These are phyloP conservation scores for Clanis bilineata DNA, from an alignment of 2,888 invertebrate genomes.

Conservation along the genomic window DNA sequence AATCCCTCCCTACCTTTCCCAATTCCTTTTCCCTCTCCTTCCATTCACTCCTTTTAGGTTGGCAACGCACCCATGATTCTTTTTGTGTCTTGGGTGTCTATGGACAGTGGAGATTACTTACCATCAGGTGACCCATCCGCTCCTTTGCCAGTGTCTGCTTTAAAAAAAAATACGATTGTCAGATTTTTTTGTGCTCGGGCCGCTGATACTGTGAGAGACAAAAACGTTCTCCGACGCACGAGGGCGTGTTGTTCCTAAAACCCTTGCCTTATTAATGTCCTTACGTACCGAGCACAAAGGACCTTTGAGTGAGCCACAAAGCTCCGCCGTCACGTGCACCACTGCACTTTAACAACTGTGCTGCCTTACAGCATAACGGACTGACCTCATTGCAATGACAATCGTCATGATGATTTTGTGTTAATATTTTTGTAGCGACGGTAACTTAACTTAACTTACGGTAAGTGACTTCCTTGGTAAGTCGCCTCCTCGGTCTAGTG, in stretches of 20 bases:
- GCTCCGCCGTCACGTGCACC: not conserved
- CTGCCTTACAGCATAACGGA: not conserved
- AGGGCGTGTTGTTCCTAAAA: conserved; percentile 9
- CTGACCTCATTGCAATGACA: not conserved
- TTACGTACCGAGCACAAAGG: conserved; percentile 11
- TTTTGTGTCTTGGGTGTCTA: too few relatives aligned
- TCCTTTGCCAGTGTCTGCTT: too few relatives aligned
- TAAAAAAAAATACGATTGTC: too few relatives aligned
- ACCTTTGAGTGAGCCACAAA: conserved; percentile 11
- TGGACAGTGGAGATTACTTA: too few relatives aligned
- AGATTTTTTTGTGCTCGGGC: not conserved
- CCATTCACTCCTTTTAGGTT: too few relatives aligned
- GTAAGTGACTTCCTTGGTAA: too few relatives aligned
- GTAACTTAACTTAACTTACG: too few relatives aligned
- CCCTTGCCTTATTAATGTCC: conserved; percentile 11
- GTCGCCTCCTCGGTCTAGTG: too few relatives aligned
- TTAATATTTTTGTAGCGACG: not conserved
- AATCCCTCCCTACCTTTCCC: too few relatives aligned
- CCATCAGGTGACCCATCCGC: too few relatives aligned
- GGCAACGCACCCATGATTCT: too few relatives aligned
- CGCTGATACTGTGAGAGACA: not conserved
- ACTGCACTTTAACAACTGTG: not conserved
- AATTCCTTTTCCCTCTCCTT: too few relatives aligned
- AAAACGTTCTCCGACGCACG: conserved; percentile 7
- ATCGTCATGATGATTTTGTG: not conserved